Evolutionary conservation across 2,797 vertebrate species (phyloP), one percentile per base, ranked within the genome.

Genomic region (Eidolon dupreanum): DNA sequence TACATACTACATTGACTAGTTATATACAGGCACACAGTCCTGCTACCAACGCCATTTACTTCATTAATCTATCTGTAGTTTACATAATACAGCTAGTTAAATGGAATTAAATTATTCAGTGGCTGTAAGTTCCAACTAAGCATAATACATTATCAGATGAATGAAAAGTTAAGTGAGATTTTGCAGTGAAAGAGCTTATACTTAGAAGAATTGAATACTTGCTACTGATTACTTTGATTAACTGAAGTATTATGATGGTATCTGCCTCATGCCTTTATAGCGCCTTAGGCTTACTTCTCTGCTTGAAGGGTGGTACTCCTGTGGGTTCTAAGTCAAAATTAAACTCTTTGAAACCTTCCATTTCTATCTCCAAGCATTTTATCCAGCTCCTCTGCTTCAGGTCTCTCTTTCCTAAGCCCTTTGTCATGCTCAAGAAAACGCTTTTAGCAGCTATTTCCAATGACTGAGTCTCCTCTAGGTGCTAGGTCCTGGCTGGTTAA

Each of bases 141-240:
- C 7, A 28, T 28, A 33, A 63, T 49, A 24, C 16, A 51, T 49
- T 24, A 38, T 79, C 57, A 63, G 78, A 73, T 59, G 46, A 92
- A 70, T 61, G 74, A 71, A 74, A 85, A 71, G 53, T 90, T 78
- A 74, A 79, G n/a, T 96, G 78, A 95, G 28, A 83, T 90, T 92
- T 75, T 61, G 22, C 15, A 95, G 81, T 86, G 46, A 51, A 90
- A 77, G 85, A 88, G 59, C 33, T 85, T 81, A 8, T 41, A 41
- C 28, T 65, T 83, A 87, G 61, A 90, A 87, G 75, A 83, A 83
- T n/a, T 96, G 61, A 36, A 36, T 90, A 83, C 22, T 13, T 53
- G 31, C 19, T n/a, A 36, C 46, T 71, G 53, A 70, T 41, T n/a
- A 19, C 26, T 71, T 26, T 66, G 57, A 93, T 73, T 86, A 59